Conservation (phyloP, 2,797 vertebrate species). For the Chrosomus eos region DNA sequence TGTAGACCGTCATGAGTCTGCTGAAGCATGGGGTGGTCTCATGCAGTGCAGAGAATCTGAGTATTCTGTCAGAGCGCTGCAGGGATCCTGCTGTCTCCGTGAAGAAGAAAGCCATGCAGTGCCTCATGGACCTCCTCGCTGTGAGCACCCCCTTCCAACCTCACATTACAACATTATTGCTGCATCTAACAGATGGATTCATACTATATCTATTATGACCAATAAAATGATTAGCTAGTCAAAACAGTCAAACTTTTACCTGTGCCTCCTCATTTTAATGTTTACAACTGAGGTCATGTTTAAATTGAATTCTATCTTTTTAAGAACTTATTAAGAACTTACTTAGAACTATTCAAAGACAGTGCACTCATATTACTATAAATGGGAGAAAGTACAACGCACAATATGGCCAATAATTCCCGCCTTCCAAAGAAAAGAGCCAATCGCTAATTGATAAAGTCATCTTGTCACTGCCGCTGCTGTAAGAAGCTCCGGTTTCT, state of each 20-base stretch:
- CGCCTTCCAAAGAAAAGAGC: neutral
- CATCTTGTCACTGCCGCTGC: no score
- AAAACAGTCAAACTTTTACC: neutral
- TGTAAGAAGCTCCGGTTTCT: no score
- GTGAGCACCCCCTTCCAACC: slow-evolving; percentile 74
- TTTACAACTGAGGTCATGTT: neutral
- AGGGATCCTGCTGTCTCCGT: slow-evolving; percentile 91
- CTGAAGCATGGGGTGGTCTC: slow-evolving; percentile 82
- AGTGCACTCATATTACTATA: neutral
- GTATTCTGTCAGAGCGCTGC: slow-evolving; percentile 83
- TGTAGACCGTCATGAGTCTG: slow-evolving; percentile 85
- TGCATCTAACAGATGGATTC: neutral
- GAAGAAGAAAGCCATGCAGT: slow-evolving; percentile 90
- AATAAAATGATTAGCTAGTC: neutral
- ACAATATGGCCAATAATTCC: neutral
- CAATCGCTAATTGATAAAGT: no score
- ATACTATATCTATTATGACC: neutral
- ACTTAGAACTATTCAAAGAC: neutral
- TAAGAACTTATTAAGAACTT: neutral
- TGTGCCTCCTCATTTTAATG: neutral
- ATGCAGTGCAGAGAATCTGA: slow-evolving; percentile 77
- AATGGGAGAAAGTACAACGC: neutral
- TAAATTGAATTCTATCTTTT: neutral
- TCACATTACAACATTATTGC: neutral
- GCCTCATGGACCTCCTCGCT: slow-evolving; percentile 86